Conservation (phyloP, 2,888 invertebrate species). For the Alentia gelatinosa region DNA sequence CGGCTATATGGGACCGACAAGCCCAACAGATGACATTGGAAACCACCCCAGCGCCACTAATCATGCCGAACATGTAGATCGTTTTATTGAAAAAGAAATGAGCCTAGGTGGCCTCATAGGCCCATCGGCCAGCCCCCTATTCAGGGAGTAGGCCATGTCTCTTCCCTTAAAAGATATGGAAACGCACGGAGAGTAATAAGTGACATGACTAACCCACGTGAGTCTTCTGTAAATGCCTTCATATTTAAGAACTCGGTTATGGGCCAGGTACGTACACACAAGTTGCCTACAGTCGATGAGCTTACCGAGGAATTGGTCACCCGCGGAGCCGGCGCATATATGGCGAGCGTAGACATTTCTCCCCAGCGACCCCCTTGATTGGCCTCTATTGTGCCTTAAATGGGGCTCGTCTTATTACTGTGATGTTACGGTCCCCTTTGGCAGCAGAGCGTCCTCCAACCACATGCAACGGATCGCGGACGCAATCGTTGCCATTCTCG, state of each 20-base stretch:
- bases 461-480: conserved; percentile 8
- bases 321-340: not conserved
- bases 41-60: not conserved
- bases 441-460: not conserved
- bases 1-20: not conserved
- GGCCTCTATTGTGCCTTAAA: not conserved
- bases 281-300: not conserved
- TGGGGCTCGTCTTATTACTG: not conserved
- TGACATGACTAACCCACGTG: not conserved
- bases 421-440: not conserved
- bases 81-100: not conserved
- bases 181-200: not conserved
- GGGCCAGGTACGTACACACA: not conserved
- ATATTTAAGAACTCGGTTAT: not conserved
- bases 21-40: not conserved
- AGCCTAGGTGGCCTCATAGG: not conserved
- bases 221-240: not conserved
- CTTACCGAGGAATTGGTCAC: not conserved
- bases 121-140: not conserved
- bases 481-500: not conserved
- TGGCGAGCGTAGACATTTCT: not conserved
- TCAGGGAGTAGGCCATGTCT: no score
- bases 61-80: not conserved
- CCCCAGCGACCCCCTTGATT: not conserved
- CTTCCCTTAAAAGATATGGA: no score